Evolutionary conservation across 2,797 vertebrate species (phyloP), one percentile per base, ranked within the genome.

Genomic region (Geotrypetes seraphini): DNA sequence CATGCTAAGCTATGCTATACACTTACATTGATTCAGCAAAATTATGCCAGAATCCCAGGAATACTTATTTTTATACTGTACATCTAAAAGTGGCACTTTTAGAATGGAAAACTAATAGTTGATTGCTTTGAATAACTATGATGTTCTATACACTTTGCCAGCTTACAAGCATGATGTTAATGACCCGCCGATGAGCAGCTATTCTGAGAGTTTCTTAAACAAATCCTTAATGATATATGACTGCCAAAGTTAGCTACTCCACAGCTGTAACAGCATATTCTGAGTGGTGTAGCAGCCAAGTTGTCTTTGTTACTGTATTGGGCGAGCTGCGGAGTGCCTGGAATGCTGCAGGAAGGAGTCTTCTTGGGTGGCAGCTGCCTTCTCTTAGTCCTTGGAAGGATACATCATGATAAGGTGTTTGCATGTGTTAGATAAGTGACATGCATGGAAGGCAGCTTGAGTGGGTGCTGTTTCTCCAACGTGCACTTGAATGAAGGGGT

Each of bases 181-280:
- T 22, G 28, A 38, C 28, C 40, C 50, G 5, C 2, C 7, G 32
- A 44, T 2, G 4, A 39, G 59, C 63, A 54, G 43, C 36, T 75
- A 59, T 70, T 72, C 65, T 43, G 34, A 69, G 54, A 23, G 59
- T 40, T 48, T 44, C 44, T 52, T 52, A 57, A 66, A 61, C 47
- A 57, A 65, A 71, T 28, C 20, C 8, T 53, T 47, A 22, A 19
- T 69, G 67, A 78, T 71, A 66, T 63, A 67, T 61, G 39, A 29
- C 36, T 59, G 60, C 70, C 69, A 56, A 73, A 76, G 69, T 74
- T 65, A 77, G 74, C 57, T 53, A 34, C 53, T 56, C 38, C 67
- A 37, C 76, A 80, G 78, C 71, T 82, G 73, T 51, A 77, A 74
- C 60, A 73, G 73, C 65, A 66, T 36, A 21, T 12, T 27, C 30